Percentiles rank a stretch among this genome's conserved stretches.
These are phyloP conservation scores for Ylistrum balloti DNA, from an alignment of 1,140 invertebrate genomes.

Conservation along the genomic window DNA sequence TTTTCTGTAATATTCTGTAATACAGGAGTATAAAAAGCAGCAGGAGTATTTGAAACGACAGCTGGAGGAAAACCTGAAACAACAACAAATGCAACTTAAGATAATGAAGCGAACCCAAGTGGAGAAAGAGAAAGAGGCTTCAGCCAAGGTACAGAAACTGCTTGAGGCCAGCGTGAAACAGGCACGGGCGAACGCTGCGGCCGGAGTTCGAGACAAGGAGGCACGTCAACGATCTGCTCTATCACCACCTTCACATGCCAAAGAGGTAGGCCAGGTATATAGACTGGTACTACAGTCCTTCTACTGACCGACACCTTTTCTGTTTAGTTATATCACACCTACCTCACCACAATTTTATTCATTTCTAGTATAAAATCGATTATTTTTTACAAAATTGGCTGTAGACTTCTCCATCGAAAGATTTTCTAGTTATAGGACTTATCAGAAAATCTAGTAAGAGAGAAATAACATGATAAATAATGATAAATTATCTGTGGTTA, in stretches of 20 bases:
- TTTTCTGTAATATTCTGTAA: constrained; percentile 14
- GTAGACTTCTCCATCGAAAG: no score
- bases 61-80: constrained; percentile 73
- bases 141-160: constrained; percentile 47
- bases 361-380: no score
- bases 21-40: constrained; percentile 65
- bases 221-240: neutral
- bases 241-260: neutral
- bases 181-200: neutral
- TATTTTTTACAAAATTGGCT: no score
- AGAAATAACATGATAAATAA: neutral
- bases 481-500: neutral
- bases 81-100: constrained; percentile 71
- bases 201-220: constrained; percentile 41
- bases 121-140: constrained; percentile 47
- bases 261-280: neutral
- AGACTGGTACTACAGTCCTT: no score
- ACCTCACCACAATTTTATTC: no score
- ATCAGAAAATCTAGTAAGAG: no score
- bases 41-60: constrained; percentile 71
- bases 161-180: constrained; percentile 17
- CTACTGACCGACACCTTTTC: no score
- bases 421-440: no score
- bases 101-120: constrained; percentile 61
- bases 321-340: no score